Conservation (phyloP, 2,797 vertebrate species). For the Cygnus olor region DNA sequence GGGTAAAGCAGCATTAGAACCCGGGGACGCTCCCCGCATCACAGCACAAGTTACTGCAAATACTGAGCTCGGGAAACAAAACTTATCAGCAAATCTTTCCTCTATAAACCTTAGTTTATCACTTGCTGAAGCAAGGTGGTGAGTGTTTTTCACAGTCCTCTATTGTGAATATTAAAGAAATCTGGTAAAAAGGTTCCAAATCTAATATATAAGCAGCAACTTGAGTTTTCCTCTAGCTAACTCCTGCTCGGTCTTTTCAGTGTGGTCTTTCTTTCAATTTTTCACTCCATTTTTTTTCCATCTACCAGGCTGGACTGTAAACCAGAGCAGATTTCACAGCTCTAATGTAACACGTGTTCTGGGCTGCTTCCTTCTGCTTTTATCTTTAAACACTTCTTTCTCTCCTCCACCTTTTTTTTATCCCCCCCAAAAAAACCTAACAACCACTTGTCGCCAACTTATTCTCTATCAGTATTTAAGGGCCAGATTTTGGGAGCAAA, state of each 20-base stretch:
- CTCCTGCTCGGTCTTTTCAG: neutral
- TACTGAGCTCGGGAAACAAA: neutral
- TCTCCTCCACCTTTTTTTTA: too few species aligned
- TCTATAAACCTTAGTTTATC: neutral
- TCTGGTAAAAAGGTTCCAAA: neutral
- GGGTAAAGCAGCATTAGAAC: neutral
- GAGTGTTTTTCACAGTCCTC: neutral
- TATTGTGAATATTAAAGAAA: neutral
- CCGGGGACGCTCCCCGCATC: neutral
- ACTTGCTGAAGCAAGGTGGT: neutral
- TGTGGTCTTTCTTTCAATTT: neutral
- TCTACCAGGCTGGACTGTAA: neutral
- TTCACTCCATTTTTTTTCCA: neutral
- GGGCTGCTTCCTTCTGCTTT: neutral
- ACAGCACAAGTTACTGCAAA: neutral
- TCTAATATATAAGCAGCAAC: too few species aligned
- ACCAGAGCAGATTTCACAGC: neutral
- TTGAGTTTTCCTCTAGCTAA: neutral
- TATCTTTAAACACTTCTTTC: neutral
- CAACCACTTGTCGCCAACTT: neutral
- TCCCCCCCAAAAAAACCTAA: fast-evolving
- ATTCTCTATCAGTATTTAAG: neutral
- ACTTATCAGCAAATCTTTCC: neutral
- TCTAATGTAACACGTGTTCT: neutral
- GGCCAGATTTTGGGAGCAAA: neutral